These are phyloP conservation scores for Hetaerina titia DNA, from an alignment of 2,888 invertebrate species.

Conservation along the genomic window DNA sequence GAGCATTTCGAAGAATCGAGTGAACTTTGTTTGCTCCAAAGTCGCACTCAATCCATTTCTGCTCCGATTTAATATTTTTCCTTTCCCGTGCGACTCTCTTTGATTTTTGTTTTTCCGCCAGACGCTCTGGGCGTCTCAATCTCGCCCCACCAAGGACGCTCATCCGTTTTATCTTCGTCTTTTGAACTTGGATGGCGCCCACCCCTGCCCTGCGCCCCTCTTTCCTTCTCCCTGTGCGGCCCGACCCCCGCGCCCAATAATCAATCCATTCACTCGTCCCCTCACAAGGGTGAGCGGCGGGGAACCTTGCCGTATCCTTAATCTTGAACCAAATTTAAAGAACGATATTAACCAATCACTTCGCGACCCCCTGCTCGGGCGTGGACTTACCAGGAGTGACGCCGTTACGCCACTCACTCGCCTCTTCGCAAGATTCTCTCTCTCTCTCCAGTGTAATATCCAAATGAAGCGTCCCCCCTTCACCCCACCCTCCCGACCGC, in stretches of 20 bases:
- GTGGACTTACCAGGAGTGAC: no score
- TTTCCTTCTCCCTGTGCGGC: background rate
- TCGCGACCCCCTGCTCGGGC: background rate
- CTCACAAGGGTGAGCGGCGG: background rate
- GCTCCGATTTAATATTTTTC: no score
- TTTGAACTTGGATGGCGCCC: background rate
- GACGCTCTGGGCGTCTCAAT: background rate
- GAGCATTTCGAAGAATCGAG: no score
- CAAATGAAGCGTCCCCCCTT: no score
- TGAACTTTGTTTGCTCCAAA: no score
- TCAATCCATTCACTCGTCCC: no score
- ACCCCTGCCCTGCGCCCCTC: background rate
- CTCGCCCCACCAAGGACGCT: background rate
- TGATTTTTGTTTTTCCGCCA: background rate
- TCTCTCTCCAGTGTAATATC: background rate
- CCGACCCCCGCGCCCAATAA: no score
- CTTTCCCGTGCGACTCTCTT: background rate
- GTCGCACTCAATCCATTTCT: no score
- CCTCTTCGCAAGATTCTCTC: background rate
- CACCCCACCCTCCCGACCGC: background rate
- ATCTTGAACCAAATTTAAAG: constrained; percentile 11
- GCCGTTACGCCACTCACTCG: no score
- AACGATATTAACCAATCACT: constrained; percentile 17
- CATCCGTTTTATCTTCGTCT: background rate
- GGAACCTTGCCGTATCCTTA: background rate